Base-by-base conservation (phyloP, 2,888 invertebrate genomes). In the Gari tellinella region DNA sequence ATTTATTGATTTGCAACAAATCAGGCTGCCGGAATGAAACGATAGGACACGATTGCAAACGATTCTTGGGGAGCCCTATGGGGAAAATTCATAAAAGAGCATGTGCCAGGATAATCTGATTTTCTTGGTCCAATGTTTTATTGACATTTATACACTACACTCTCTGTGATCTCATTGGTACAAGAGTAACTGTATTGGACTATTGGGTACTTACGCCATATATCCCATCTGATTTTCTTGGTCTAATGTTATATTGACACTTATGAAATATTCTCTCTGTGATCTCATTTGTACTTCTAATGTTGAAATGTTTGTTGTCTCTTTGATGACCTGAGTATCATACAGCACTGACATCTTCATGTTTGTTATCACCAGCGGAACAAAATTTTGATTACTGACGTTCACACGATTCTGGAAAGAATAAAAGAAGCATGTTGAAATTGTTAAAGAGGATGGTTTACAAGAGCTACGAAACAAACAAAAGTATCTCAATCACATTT, bases 331-430 rank as follows among this genome's bases (percentile, higher is more conserved):
- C 55, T 85, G 84, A 26, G 84, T 83, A 31, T 88, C 85, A 67
- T 87, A 88, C 40, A 88, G 57, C 1, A 86, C 83, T 8, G 80
- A 60, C 84, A 90, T 85, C 19, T 78, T 72, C 7, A 83, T 80
- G 21, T 80, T 85, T 1, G 83, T 82, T 19, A 91, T 83, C 52
- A 77, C 79, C n/a, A 92, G 87, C 4, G 88, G 70, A 56, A 90
- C 87, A 80, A 89, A 92, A 80, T 92, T 92, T 53, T 84, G 79
- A 77, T 92, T 92, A 14, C 88, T 86, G 37, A 92, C 83, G 77
- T 91, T 91, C 64, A 91, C 88, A n/a, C 66, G 65, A 78, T 92
- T 91, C 92, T 92, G 86, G 51, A 88, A 84, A 31, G 23, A 43
- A n/a, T n/a, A n/a, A n/a, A n/a, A n/a, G n/a, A n/a, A n/a, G n/a